These are phyloP conservation scores for Hyppa rectilinea DNA, from an alignment of 2,888 invertebrate genomes.

Conservation along the genomic window DNA sequence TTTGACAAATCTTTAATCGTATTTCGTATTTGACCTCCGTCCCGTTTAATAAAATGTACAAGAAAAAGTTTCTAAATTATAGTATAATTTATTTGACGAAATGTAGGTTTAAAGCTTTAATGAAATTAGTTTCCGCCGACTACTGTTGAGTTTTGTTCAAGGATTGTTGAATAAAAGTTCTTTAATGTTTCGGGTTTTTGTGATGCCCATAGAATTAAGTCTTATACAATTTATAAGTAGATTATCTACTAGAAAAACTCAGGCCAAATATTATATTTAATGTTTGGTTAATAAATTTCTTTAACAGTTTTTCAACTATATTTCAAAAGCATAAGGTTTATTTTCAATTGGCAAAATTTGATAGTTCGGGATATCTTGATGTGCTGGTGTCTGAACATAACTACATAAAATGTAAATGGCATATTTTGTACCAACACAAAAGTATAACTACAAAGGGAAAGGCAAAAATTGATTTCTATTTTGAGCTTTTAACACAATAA, in stretches of 20 bases:
- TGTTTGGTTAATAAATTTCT: too few relatives aligned
- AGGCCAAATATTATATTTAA: too few relatives aligned
- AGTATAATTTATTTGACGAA: constrained; percentile 64
- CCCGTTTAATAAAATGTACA: constrained; percentile 36
- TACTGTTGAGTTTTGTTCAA: constrained; percentile 61
- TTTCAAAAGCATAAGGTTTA: too few relatives aligned
- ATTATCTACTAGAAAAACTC: too few relatives aligned
- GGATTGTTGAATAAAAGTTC: constrained; percentile 21
- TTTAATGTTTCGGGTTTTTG: constrained; percentile 9
- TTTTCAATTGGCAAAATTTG: too few relatives aligned
- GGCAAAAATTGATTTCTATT: constrained; percentile 30
- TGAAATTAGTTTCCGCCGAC: constrained; percentile 69
- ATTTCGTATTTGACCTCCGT: constrained; percentile 55
- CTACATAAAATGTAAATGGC: neutral
- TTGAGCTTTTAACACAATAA: constrained; percentile 31
- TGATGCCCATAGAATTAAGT: constrained; percentile 6
- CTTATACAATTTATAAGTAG: neutral
- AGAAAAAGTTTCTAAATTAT: constrained; percentile 65
- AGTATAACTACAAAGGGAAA: constrained; percentile 16
- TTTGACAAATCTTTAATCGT: constrained; percentile 62
- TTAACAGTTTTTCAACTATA: too few relatives aligned
- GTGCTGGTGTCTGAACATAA: too few relatives aligned
- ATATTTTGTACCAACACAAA: constrained; percentile 16
- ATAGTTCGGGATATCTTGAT: too few relatives aligned
- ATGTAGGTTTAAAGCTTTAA: constrained; percentile 63